These are phyloP conservation scores for Zaprionus taronus DNA, from an alignment of 1,140 invertebrate species.

Conservation along the genomic window DNA sequence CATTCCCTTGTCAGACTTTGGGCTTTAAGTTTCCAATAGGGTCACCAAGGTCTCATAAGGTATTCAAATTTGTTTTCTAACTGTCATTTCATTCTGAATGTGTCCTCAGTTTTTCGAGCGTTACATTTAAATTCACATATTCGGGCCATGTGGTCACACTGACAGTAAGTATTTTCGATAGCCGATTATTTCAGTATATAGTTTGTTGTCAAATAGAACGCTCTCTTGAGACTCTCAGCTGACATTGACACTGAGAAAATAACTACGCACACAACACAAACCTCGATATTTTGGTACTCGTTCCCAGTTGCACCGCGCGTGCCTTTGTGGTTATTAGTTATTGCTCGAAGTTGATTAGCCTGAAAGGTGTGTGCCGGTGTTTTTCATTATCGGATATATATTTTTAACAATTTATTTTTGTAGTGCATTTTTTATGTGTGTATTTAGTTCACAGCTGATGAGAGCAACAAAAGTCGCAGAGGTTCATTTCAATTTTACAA, in stretches of 20 bases:
- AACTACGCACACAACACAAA: not conserved
- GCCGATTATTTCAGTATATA: not conserved
- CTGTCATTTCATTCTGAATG: not conserved
- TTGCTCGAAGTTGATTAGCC: not conserved
- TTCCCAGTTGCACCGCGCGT: not conserved
- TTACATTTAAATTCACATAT: not conserved
- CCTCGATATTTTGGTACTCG: not conserved
- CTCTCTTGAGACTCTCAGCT: conserved; percentile 9
- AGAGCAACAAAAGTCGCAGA: not conserved
- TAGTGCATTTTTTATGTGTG: not conserved
- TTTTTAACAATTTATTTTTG: not conserved
- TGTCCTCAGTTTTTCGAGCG: not conserved
- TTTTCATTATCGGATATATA: not conserved
- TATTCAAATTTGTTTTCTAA: not conserved
- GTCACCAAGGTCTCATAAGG: not conserved
- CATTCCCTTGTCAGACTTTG: not conserved
- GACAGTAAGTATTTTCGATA: not conserved
- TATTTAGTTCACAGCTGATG: conserved; percentile 12
- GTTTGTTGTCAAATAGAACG: not conserved
- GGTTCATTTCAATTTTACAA: not conserved
- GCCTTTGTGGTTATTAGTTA: conserved; percentile 2
- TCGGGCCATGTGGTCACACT: conserved; percentile 11
- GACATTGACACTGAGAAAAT: conserved; percentile 12
- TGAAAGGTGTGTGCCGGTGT: not conserved
- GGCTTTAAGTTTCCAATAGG: not conserved